A percentile compares a stretch with the other conserved stretches of the same genome.
phyloP scores from a whole-genome alignment of 2,113 vertebrate genomes.

The Athene cunicularia region DNA sequence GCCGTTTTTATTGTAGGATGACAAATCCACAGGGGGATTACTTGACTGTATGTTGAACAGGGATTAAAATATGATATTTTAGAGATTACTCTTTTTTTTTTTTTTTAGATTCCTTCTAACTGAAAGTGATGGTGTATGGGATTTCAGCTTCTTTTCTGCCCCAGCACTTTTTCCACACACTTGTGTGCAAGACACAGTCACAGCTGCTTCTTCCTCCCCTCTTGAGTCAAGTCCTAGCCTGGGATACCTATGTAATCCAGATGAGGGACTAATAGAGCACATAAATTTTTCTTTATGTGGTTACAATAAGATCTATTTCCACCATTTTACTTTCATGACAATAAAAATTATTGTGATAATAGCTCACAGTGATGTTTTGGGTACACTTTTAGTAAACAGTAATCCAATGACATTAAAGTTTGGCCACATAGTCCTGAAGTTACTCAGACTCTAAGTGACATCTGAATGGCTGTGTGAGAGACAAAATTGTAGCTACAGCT shows the following conservation, averaged over 20 bases:
- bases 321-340: neutral
- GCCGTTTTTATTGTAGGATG: neutral
- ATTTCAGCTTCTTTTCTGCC: neutral
- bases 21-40: neutral
- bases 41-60: neutral
- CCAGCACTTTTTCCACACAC: neutral
- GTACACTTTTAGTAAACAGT: neutral
- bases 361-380: neutral
- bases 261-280: neutral
- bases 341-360: neutral
- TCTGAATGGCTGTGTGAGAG: neutral
- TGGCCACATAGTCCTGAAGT: neutral
- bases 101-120: neutral
- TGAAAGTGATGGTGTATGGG: neutral
- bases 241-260: neutral
- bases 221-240: neutral
- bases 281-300: neutral
- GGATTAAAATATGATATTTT: fast-evolving
- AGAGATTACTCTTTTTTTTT: neutral
- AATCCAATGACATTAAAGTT: neutral
- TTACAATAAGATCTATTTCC: neutral
- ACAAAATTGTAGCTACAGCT: neutral
- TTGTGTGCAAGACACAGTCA: neutral
- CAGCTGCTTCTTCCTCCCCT: neutral
- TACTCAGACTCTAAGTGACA: neutral